phyloP scores from a whole-genome alignment of 2,113 vertebrate genomes.

The Chitala chitala region DNA sequence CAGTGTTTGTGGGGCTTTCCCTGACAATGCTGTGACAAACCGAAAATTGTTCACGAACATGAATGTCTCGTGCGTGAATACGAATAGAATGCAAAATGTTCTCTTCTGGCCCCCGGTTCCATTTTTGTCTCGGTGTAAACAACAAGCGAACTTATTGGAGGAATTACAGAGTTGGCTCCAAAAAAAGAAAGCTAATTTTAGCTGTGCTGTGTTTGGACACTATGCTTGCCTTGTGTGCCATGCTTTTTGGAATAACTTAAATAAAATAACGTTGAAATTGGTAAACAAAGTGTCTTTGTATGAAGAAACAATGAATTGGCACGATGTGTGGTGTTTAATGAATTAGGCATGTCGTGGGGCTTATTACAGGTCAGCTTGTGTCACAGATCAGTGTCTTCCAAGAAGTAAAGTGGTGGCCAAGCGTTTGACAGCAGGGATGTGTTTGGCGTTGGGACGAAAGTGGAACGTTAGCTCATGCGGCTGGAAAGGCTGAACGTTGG shows the following conservation, averaged over 20 bases:
- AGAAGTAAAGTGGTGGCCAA: background rate
- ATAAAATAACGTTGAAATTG: background rate
- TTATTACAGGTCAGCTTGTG: background rate
- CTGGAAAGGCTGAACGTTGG: background rate
- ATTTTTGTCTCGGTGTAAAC: too few relatives aligned
- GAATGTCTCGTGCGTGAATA: too few relatives aligned
- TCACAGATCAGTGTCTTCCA: too few relatives aligned
- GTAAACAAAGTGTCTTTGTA: conserved; percentile 7
- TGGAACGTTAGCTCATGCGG: background rate
- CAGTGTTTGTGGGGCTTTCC: background rate
- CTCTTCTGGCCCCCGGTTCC: too few relatives aligned
- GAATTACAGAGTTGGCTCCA: background rate
- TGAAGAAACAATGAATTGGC: background rate
- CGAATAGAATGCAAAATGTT: too few relatives aligned
- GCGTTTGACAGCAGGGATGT: background rate
- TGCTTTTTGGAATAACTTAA: background rate
- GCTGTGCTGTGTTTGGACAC: background rate
- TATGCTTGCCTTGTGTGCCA: background rate
- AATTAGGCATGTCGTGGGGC: background rate
- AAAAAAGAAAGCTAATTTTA: background rate
- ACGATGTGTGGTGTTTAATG: background rate
- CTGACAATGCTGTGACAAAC: too few relatives aligned
- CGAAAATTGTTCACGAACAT: too few relatives aligned
- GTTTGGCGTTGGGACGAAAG: background rate
- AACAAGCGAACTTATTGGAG: too few relatives aligned